These are phyloP conservation scores for Heliconius nattereri DNA, from an alignment of 1,140 invertebrate genomes.

Conservation along the genomic window DNA sequence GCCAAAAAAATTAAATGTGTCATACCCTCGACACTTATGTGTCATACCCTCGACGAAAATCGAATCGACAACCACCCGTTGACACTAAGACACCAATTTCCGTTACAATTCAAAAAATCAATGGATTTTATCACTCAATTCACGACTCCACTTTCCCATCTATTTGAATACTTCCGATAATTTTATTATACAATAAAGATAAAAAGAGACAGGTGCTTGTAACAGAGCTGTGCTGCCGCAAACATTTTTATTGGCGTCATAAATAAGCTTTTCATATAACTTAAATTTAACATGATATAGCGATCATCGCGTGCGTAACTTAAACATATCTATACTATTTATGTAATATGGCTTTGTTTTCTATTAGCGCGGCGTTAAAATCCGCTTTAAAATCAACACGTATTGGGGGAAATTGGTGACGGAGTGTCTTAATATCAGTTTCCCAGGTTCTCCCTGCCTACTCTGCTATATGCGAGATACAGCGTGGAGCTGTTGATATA, in stretches of 20 bases:
- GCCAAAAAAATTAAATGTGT: too few relatives aligned
- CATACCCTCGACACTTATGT: too few relatives aligned
- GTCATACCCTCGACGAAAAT: too few relatives aligned
- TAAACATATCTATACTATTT: slow-evolving; percentile 47
- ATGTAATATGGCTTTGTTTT: neutral
- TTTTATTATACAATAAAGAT: slow-evolving; percentile 53
- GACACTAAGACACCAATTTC: neutral
- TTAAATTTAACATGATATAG: slow-evolving; percentile 42
- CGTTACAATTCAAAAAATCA: neutral
- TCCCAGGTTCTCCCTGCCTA: too few relatives aligned
- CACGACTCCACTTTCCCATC: slow-evolving; percentile 30
- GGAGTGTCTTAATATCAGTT: too few relatives aligned
- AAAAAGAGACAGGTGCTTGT: slow-evolving; percentile 62
- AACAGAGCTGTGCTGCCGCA: slow-evolving; percentile 59
- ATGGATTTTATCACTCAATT: slow-evolving; percentile 14
- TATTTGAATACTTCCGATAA: slow-evolving; percentile 49
- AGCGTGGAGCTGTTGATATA: too few relatives aligned
- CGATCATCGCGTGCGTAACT: slow-evolving; percentile 63
- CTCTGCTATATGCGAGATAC: too few relatives aligned
- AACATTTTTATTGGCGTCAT: slow-evolving; percentile 72
- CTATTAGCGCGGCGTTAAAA: too few relatives aligned
- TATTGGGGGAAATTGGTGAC: too few relatives aligned
- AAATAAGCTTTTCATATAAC: slow-evolving; percentile 54
- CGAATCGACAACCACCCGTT: too few relatives aligned
- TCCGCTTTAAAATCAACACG: too few relatives aligned